These are phyloP conservation scores for Lepidonotus clava DNA, from an alignment of 2,888 invertebrate genomes.

Conservation along the genomic window DNA sequence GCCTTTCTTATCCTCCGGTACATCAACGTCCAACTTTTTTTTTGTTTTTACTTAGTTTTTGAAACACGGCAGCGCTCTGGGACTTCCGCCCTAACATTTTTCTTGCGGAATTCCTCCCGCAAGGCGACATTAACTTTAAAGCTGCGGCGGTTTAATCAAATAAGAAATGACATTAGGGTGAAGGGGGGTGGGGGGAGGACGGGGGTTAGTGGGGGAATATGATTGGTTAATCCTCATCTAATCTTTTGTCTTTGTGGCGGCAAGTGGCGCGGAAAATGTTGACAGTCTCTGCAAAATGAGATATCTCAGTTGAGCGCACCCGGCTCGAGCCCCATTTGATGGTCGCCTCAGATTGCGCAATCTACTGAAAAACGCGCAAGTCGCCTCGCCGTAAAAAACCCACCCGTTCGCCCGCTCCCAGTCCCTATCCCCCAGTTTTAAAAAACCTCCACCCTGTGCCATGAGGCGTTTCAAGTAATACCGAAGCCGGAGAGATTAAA, in stretches of 20 bases:
- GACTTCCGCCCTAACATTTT: conserved; percentile 2
- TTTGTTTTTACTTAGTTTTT: background rate
- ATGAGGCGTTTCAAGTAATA: background rate
- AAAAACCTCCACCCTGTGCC: too few species aligned
- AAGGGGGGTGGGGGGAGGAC: background rate
- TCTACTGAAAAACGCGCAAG: conserved; percentile 33
- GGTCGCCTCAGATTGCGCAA: conserved; percentile 2
- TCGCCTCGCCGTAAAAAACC: background rate
- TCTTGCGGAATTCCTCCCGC: background rate
- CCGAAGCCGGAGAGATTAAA: conserved; percentile 1
- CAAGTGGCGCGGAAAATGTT: conserved; percentile 41
- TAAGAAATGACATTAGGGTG: conserved; percentile 27
- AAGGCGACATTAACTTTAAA: conserved; percentile 42
- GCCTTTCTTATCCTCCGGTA: background rate
- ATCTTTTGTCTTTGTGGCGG: conserved; percentile 37
- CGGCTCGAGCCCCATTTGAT: conserved; percentile 2
- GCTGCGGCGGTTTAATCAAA: conserved; percentile 41
- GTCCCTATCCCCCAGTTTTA: too few species aligned
- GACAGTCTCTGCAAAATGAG: conserved; percentile 46
- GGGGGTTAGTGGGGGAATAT: background rate
- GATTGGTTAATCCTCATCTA: conserved; percentile 42
- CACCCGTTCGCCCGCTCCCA: background rate
- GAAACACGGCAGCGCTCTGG: too few species aligned
- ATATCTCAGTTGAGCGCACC: background rate
- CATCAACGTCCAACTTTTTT: background rate